phyloP scores from a whole-genome alignment of 2,797 vertebrate species.

The Spea hammondii region DNA sequence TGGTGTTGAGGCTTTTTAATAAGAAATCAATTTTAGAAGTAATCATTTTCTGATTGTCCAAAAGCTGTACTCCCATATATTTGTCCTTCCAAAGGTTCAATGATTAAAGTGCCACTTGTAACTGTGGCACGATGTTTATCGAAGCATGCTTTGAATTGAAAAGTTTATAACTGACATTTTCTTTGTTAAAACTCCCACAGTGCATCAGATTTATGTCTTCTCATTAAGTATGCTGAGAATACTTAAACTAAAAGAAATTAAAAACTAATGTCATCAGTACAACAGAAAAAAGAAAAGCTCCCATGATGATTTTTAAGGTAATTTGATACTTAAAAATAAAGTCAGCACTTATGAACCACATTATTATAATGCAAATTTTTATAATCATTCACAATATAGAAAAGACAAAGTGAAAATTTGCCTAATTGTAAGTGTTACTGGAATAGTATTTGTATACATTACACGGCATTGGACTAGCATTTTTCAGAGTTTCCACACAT shows the following conservation, averaged over 20 bases:
- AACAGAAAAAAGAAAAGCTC: constrained; percentile 37
- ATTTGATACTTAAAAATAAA: constrained; percentile 29
- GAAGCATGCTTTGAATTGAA: constrained; percentile 29
- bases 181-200: constrained; percentile 36
- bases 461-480: not conserved
- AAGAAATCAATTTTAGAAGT: not conserved
- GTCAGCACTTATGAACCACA: constrained; percentile 34
- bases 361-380: constrained; percentile 18
- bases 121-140: constrained; percentile 26
- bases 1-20: not conserved
- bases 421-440: not conserved
- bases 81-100: not conserved
- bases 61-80: not conserved
- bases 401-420: not conserved
- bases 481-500: too few relatives aligned
- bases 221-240: constrained; percentile 32
- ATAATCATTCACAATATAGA: not conserved
- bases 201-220: constrained; percentile 33
- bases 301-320: constrained; percentile 30
- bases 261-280: constrained; percentile 28
- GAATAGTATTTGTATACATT: not conserved
- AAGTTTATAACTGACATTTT: constrained; percentile 21
- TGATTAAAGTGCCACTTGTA: constrained; percentile 22
- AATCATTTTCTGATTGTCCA: not conserved
- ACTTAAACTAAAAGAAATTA: constrained; percentile 23